phyloP scores from a whole-genome alignment of 2,888 invertebrate species.

The Drosophila maculinotata region DNA sequence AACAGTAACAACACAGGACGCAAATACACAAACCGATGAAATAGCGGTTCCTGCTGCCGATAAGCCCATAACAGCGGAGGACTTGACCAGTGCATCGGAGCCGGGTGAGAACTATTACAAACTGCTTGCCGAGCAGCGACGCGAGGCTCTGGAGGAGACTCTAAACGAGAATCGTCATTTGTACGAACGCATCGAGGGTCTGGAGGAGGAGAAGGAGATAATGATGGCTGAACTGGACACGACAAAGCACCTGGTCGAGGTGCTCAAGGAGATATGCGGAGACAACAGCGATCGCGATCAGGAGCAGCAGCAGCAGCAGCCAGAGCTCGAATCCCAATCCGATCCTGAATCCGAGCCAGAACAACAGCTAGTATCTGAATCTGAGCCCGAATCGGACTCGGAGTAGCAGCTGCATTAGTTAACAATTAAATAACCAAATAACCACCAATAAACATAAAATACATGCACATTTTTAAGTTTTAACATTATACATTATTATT shows the following conservation, averaged over 20 bases:
- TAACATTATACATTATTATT: slow-evolving; percentile 38
- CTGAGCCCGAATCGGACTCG: too few species aligned
- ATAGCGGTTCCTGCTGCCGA: slow-evolving; percentile 20
- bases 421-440: slow-evolving; percentile 25
- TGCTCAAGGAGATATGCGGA: slow-evolving; percentile 90
- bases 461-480: slow-evolving; percentile 39
- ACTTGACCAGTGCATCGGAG: slow-evolving; percentile 89
- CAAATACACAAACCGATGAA: slow-evolving; percentile 85
- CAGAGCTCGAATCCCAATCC: too few species aligned
- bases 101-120: slow-evolving; percentile 92
- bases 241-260: slow-evolving; percentile 90
- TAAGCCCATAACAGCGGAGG: slow-evolving; percentile 87
- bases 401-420: slow-evolving; percentile 20
- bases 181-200: slow-evolving; percentile 85
- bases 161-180: slow-evolving; percentile 90
- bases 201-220: slow-evolving; percentile 88
- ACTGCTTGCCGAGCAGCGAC: slow-evolving; percentile 90
- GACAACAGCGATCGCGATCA: slow-evolving; percentile 10
- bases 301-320: slow-evolving; percentile 4
- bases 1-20: slow-evolving; percentile 38
- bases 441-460: too few species aligned
- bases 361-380: too few species aligned
- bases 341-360: too few species aligned
- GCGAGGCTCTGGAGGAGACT: slow-evolving; percentile 89
- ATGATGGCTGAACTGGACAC: slow-evolving; percentile 91